Percentiles rank a stretch among this genome's conserved stretches.
Conservation (phyloP, 2,797 vertebrate species). For the Sylvilagus floridanus region DNA sequence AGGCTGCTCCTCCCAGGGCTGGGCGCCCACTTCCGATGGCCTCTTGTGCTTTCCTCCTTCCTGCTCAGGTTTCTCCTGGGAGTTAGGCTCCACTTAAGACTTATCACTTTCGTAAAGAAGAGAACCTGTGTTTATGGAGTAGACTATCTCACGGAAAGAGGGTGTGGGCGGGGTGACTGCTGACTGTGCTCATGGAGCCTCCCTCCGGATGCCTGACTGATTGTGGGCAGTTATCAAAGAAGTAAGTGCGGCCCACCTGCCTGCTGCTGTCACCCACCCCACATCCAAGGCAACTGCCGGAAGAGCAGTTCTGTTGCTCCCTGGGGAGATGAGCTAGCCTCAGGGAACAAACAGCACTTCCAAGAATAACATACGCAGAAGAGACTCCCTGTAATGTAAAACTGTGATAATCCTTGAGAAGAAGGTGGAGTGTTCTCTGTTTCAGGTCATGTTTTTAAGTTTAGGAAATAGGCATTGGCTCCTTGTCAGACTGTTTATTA, state of each 20-base stretch:
- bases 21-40: fast-evolving
- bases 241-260: neutral
- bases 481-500: conserved; percentile 28
- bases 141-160: conserved; percentile 23
- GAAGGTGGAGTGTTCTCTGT: neutral
- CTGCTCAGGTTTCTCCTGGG: conserved; percentile 35
- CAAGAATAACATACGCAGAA: neutral
- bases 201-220: neutral
- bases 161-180: conserved; percentile 25
- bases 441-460: neutral
- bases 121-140: conserved; percentile 18
- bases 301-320: neutral
- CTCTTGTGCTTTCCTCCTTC: neutral
- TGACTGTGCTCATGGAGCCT: conserved; percentile 12
- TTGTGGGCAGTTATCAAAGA: conserved; percentile 37
- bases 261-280: neutral
- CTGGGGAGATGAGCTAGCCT: neutral
- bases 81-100: neutral
- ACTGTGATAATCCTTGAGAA: neutral
- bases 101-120: neutral
- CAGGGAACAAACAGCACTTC: neutral
- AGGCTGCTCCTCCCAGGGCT: neutral
- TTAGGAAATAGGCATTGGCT: neutral
- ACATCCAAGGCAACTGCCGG: neutral
- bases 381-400: neutral